phyloP scores from a whole-genome alignment of 2,888 invertebrate genomes.

The Antheraea yamamai region DNA sequence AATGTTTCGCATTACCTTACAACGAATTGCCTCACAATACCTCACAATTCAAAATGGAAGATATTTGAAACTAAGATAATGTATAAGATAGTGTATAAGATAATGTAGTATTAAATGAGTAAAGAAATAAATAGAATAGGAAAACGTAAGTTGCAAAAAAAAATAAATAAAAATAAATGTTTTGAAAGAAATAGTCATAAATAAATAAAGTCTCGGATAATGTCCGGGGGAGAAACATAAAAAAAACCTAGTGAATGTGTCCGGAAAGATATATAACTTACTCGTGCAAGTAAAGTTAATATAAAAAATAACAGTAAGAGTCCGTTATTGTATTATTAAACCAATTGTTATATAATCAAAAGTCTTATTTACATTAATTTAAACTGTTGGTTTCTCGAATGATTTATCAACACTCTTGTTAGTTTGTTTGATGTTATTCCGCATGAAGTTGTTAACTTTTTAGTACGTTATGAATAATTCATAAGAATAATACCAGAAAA shows the following conservation, averaged over 20 bases:
- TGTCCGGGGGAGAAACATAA: too few species aligned
- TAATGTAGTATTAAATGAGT: too few species aligned
- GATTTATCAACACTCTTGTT: slow-evolving; percentile 30
- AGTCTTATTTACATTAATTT: slow-evolving; percentile 7
- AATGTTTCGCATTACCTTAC: neutral
- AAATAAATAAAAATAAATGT: too few species aligned
- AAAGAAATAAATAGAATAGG: too few species aligned
- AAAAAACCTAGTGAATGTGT: too few species aligned
- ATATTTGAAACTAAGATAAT: neutral
- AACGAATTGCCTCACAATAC: neutral
- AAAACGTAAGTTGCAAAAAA: too few species aligned
- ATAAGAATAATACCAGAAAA: slow-evolving; percentile 38
- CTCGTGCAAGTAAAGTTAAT: neutral
- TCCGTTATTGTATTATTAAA: neutral
- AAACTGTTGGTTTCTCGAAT: slow-evolving; percentile 47
- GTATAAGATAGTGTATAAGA: too few species aligned
- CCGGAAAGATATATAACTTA: neutral
- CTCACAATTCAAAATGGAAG: neutral
- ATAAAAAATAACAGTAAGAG: neutral
- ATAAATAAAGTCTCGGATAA: too few species aligned
- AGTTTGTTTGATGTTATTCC: slow-evolving; percentile 32
- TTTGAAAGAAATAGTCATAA: too few species aligned
- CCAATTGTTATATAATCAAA: neutral
- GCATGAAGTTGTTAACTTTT: slow-evolving; percentile 35
- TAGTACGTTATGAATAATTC: slow-evolving; percentile 38